Evolutionary conservation across 2,888 invertebrate genomes (phyloP).

Genomic region (Cryptocheilus praepositus): DNA sequence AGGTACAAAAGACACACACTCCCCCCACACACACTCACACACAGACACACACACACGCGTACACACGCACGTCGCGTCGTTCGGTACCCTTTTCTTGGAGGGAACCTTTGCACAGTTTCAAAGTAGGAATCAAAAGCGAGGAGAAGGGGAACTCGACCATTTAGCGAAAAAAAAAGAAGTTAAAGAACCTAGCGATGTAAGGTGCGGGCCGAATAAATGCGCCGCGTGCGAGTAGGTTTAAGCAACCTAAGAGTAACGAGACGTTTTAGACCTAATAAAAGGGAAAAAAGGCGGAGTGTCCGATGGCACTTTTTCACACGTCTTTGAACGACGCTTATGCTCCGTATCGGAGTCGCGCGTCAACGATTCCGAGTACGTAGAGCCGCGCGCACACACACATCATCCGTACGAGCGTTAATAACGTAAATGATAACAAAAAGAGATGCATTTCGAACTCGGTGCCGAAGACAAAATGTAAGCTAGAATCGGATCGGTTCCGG

Average conservation of each 20-base stretch:
- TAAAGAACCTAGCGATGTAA: slow-evolving; percentile 19
- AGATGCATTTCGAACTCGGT: background rate
- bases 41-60: too few relatives aligned
- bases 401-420: background rate
- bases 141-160: slow-evolving; percentile 45
- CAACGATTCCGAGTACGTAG: background rate
- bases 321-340: too few relatives aligned
- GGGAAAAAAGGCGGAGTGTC: too few relatives aligned
- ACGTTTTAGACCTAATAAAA: too few relatives aligned
- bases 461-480: background rate
- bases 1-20: slow-evolving; percentile 45
- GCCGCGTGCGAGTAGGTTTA: background rate
- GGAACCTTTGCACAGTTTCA: slow-evolving; percentile 65
- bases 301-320: too few relatives aligned
- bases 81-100: slow-evolving; percentile 43
- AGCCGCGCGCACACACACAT: background rate
- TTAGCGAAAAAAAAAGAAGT: slow-evolving; percentile 49
- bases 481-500: background rate
- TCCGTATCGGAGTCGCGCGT: too few relatives aligned
- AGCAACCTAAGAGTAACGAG: background rate
- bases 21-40: too few relatives aligned
- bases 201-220: background rate
- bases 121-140: slow-evolving; percentile 58
- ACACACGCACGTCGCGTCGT: slow-evolving; percentile 22
- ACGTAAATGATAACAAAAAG: background rate